Evolutionary conservation across 1,140 invertebrate species (phyloP), one percentile per base, ranked within the genome.

Genomic region (Lineus longissimus): DNA sequence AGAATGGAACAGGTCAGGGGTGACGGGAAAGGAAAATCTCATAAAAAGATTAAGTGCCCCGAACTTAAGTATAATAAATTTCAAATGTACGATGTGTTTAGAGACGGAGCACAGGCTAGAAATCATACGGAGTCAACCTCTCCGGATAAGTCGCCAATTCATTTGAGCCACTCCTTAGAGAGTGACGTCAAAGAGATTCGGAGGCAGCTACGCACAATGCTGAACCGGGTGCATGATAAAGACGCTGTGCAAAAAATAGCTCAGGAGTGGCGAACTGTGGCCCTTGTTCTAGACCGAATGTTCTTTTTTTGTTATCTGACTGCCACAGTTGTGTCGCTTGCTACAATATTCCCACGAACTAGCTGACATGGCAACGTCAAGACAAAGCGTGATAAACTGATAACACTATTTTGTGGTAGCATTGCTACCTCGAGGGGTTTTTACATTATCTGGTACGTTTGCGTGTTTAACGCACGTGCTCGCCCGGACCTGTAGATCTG

Each of bases 231-330:
- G 15, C 55, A 62, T 1, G 71, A 76, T 11, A 76, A 73, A 51
- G 78, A 78, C 9, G 63, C 62, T 45, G 64, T 63, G 33, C 72
- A 73, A 45, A 77, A 77, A 60, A 69, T 73, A n/a, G 69, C 66
- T 1, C 64, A 70, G 30, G 77, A 81, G 61, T 82, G 80, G 80
- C 71, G 77, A 57, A 64, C 74, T 2, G 75, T 81, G 17, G 79
- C 78, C 9, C 65, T 81, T 1, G 77, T 79, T 15, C 61, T 82
- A 11, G 80, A 82, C 62, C 64, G 80, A 43, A 60, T 80, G 9
- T 79, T 82, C 55, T 82, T 82, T 72, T 75, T 77, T 61, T 27
- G 75, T 0, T 82, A 82, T 67, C 65, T 81, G 25, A 19, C 73
- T 17, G 71, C 74, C 11, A 80, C 81, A 27, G 70, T 78, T 23